Base-by-base conservation (phyloP, 2,888 invertebrate species). In the Lapara coniferarum region DNA sequence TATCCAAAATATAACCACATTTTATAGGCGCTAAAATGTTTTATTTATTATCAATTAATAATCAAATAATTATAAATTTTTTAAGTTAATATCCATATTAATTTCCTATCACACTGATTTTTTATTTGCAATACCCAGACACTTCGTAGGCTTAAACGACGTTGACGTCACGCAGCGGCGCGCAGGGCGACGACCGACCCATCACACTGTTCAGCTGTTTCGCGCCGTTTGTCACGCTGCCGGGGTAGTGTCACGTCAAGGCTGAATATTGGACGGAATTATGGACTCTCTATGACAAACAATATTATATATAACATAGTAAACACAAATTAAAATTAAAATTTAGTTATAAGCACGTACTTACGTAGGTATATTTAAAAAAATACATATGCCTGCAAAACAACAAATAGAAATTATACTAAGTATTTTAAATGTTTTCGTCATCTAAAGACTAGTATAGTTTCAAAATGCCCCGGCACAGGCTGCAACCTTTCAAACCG, bases 141-240 rank as follows among this genome's bases (percentile, higher is more conserved):
- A 46, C 49, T 49, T 12, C 6, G 46, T 46, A 57, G 57, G 12
- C 30, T 19, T 57, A 59, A 44, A 63, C 19, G 46, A 8, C 10
- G 19, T 0, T 63, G 63, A 63, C 63, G 63, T 63, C 63, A 63
- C 63, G 49, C 30, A 5, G 30, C 19, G 13, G 12, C 55, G 10
- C 19, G 46, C 49, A 12, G 25, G 56, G 25, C 63, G 25, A 19
- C 13, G 49, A 63, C 49, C 63, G 4, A 19, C 55, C 55, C 10
- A 19, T 10, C 10, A 53, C 13, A 46, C 49, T 46, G 49, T 19
- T 46, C 46, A 46, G 59, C 16, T 63, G 46, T 63, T 63, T 44
- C 37, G 58, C 58, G n/a, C 16, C 44, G 46, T 63, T 63, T 16
- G 59, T 63, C 59, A 19, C 59, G 59, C 59, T 14, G 58, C 37